Conservation (phyloP, 1,140 invertebrate genomes). For the Caligus rogercresseyi region DNA sequence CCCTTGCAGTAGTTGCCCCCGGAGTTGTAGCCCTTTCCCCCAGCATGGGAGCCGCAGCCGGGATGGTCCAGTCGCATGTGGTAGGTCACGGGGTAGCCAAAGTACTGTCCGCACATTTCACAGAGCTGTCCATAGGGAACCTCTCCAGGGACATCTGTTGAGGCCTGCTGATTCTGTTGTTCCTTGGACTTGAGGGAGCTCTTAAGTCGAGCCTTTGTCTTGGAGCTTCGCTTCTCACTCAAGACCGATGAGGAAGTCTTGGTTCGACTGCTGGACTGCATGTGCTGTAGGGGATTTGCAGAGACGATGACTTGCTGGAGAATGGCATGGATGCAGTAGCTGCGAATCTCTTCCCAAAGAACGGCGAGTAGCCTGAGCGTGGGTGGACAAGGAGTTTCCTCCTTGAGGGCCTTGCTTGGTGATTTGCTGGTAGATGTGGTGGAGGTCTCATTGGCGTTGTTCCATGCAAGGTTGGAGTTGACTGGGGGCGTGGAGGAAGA, state of each 20-base stretch:
- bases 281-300: constrained; percentile 14
- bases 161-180: constrained; percentile 6
- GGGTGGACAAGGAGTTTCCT: constrained; percentile 39
- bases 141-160: constrained; percentile 18
- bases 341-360: constrained; percentile 72
- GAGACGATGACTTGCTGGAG: constrained; percentile 37
- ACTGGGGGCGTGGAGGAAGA: constrained; percentile 36
- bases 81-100: constrained; percentile 63
- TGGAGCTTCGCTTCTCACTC: constrained; percentile 29
- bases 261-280: not conserved
- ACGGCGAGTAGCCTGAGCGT: constrained; percentile 53
- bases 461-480: not conserved
- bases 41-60: constrained; percentile 68
- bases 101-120: constrained; percentile 63
- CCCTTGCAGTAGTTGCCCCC: constrained; percentile 63
- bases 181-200: not conserved
- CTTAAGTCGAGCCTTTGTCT: constrained; percentile 21
- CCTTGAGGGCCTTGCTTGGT: not conserved
- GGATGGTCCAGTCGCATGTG: constrained; percentile 77
- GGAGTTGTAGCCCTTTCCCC: constrained; percentile 69
- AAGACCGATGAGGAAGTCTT: not conserved
- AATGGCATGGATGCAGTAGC: constrained; percentile 45
- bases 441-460: not conserved
- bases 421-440: too few species aligned
- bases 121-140: constrained; percentile 34